Evolutionary conservation across 2,888 invertebrate species (phyloP).

Genomic region (Hirudinaria manillensis): DNA sequence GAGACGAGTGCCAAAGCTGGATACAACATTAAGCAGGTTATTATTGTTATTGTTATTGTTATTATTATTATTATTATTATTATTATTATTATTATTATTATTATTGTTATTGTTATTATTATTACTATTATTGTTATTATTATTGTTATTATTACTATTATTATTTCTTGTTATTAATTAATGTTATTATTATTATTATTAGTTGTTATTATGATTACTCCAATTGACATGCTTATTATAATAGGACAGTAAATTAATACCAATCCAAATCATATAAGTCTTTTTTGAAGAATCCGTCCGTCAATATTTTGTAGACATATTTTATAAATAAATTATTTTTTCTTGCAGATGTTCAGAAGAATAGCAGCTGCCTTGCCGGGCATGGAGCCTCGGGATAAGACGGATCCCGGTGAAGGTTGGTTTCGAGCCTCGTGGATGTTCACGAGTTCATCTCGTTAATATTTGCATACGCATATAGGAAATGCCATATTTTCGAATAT

Average conservation of each 20-base stretch:
- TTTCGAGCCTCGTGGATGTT: neutral
- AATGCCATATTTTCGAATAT: too few relatives aligned
- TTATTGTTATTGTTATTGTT: neutral
- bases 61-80: neutral
- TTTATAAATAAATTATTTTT: neutral
- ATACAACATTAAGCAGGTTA: constrained; percentile 95
- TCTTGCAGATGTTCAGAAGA: constrained; percentile 79
- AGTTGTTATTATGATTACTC: too few relatives aligned
- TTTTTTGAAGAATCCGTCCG: too few relatives aligned
- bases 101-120: neutral
- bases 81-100: neutral
- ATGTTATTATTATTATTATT: too few relatives aligned
- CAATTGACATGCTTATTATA: too few relatives aligned
- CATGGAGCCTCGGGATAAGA: constrained; percentile 67
- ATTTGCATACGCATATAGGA: too few relatives aligned
- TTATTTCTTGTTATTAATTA: too few relatives aligned
- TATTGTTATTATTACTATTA: too few relatives aligned
- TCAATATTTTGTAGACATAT: too few relatives aligned
- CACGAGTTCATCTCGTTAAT: neutral
- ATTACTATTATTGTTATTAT: neutral
- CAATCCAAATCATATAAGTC: too few relatives aligned
- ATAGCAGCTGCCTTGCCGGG: constrained; percentile 97
- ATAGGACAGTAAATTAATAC: too few relatives aligned
- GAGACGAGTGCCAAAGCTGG: constrained; percentile 99
- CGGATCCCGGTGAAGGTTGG: constrained; percentile 50